These are phyloP conservation scores for Oxyteleia sp. DNA, from an alignment of 2,888 invertebrate species.

Conservation along the genomic window DNA sequence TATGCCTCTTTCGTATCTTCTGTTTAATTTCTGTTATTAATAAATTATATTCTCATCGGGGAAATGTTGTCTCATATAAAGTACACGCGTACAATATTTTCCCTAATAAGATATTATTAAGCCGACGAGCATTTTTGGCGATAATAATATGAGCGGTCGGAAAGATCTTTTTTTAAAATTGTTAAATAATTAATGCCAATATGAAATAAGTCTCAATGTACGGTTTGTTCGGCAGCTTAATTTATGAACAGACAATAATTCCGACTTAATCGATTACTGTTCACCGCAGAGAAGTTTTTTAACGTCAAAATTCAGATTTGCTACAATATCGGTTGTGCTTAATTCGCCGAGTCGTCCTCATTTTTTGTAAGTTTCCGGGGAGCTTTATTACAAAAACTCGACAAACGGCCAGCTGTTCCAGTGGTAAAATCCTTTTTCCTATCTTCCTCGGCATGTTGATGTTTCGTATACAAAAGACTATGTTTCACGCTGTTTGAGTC, in stretches of 20 bases:
- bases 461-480: constrained; percentile 66
- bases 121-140: background rate
- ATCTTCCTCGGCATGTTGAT: constrained; percentile 63
- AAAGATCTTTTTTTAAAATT: constrained; percentile 2
- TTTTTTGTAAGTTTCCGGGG: constrained; percentile 80
- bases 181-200: constrained; percentile 9
- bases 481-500: constrained; percentile 45
- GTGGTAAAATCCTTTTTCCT: constrained; percentile 78
- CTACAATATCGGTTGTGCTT: constrained; percentile 82
- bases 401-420: constrained; percentile 86
- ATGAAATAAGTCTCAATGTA: background rate
- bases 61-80: constrained; percentile 14
- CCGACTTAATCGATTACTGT: constrained; percentile 2
- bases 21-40: constrained; percentile 4
- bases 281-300: constrained; percentile 57
- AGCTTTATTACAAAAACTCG: constrained; percentile 86
- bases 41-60: constrained; percentile 5
- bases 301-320: constrained; percentile 77
- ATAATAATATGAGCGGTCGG: background rate
- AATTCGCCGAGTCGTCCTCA: constrained; percentile 80
- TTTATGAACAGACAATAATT: constrained; percentile 19
- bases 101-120: constrained; percentile 12
- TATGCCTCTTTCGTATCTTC: constrained; percentile 1
- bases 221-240: background rate
- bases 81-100: background rate